phyloP scores from a whole-genome alignment of 2,113 vertebrate species.

The Scophthalmus maximus region DNA sequence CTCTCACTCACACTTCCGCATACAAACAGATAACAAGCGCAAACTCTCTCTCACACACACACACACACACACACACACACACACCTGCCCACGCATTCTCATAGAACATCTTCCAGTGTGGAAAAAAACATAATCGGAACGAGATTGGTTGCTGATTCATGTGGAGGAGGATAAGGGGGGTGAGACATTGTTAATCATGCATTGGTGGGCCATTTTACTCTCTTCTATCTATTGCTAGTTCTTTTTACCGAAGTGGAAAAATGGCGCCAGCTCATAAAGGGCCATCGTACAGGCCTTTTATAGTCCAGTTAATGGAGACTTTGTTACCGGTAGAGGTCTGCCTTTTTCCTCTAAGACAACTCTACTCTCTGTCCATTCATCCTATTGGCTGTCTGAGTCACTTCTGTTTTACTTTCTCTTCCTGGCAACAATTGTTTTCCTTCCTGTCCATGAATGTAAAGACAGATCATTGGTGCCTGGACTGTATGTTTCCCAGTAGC shows the following conservation, averaged over 20 bases:
- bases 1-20: conserved; percentile 37
- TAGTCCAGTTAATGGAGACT: conserved; percentile 51
- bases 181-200: conserved; percentile 49
- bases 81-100: conserved; percentile 50
- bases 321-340: conserved; percentile 29
- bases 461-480: neutral
- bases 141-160: conserved; percentile 49
- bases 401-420: conserved; percentile 15
- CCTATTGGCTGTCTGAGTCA: neutral
- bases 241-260: conserved; percentile 53
- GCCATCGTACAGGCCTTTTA: conserved; percentile 41
- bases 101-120: conserved; percentile 12
- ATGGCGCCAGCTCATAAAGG: conserved; percentile 47
- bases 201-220: conserved; percentile 24
- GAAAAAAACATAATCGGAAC: conserved; percentile 11
- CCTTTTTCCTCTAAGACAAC: conserved; percentile 37
- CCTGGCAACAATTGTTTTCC: conserved; percentile 10
- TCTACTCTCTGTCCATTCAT: conserved; percentile 15
- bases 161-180: conserved; percentile 28
- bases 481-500: conserved; percentile 2
- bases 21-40: conserved; percentile 42
- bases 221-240: no score
- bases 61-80: conserved; percentile 19
- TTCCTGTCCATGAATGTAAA: conserved; percentile 24
- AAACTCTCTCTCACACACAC: conserved; percentile 8